phyloP scores from a whole-genome alignment of 2,888 invertebrate genomes.

The Uropetala carovei region DNA sequence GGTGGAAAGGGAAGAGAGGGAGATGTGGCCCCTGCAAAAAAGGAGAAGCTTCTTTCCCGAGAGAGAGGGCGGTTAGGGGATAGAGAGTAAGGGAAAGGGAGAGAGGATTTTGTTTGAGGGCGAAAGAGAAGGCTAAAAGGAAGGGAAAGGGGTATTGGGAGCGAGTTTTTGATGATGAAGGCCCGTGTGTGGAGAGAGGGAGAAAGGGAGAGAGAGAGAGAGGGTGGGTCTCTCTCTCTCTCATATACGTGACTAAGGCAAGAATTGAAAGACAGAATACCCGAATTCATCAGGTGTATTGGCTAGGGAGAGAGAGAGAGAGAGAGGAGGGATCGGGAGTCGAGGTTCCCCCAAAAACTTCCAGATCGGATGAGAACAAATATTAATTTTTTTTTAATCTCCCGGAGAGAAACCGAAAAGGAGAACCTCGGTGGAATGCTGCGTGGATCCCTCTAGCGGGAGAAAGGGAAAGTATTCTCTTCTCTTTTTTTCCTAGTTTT shows the following conservation, averaged over 20 bases:
- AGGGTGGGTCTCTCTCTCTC: constrained; percentile 27
- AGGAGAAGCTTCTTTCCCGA: constrained; percentile 48
- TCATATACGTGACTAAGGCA: constrained; percentile 61
- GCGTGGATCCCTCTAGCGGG: background rate
- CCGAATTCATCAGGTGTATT: constrained; percentile 61
- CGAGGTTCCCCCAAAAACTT: background rate
- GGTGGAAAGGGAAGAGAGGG: background rate
- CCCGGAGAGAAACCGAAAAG: constrained; percentile 38
- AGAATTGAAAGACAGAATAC: constrained; percentile 44
- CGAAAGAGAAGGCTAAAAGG: background rate
- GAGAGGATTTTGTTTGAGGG: background rate
- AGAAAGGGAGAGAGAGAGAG: background rate
- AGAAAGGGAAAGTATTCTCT: background rate
- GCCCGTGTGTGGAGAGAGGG: background rate
- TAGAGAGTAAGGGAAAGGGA: background rate
- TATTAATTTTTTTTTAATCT: constrained; percentile 54
- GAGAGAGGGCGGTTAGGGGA: background rate
- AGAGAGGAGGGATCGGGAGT: background rate
- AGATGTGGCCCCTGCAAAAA: constrained; percentile 37
- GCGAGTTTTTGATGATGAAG: constrained; percentile 58
- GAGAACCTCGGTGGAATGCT: constrained; percentile 20
- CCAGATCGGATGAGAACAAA: constrained; percentile 18
- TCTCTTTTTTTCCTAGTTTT: background rate
- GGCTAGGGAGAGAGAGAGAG: background rate
- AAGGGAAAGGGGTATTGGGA: constrained; percentile 17